Conservation (phyloP, 2,113 vertebrate genomes). For the Aleadryas rufinucha region DNA sequence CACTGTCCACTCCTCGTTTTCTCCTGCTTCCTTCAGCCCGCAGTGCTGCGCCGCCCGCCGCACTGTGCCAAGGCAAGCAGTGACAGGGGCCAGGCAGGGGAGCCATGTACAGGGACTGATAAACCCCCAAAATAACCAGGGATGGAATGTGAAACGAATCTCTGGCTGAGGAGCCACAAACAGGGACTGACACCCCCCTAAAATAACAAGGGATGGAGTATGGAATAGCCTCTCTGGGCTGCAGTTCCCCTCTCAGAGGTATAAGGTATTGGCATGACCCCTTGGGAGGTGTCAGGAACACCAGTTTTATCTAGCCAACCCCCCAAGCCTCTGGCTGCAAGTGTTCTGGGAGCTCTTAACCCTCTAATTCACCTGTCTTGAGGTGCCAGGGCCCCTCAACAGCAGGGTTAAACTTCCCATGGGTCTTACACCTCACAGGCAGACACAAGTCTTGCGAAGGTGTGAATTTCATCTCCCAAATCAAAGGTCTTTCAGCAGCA, state of each 20-base stretch:
- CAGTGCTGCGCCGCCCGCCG: constrained; percentile 67
- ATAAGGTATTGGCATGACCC: background rate
- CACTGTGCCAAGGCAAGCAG: constrained; percentile 60
- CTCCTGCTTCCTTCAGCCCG: constrained; percentile 70
- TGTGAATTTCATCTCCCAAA: background rate
- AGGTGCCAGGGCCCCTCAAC: background rate
- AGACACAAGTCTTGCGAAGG: background rate
- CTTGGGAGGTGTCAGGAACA: background rate
- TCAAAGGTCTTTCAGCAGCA: background rate
- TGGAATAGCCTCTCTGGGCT: background rate
- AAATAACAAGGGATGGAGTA: accelerated
- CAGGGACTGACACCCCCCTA: background rate
- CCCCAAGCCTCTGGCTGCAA: background rate
- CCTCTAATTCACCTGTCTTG: too few relatives aligned
- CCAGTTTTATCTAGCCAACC: background rate
- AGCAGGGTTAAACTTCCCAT: accelerated
- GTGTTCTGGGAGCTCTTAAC: background rate
- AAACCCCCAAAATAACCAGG: background rate
- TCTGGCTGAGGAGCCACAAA: background rate
- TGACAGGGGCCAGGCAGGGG: background rate
- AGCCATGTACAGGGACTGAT: background rate
- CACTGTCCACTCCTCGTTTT: constrained; percentile 72
- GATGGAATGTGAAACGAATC: accelerated
- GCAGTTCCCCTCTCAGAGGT: background rate
- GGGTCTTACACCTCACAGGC: background rate